Evolutionary conservation across 2,797 vertebrate genomes (phyloP).

Genomic region (Catharus ustulatus): DNA sequence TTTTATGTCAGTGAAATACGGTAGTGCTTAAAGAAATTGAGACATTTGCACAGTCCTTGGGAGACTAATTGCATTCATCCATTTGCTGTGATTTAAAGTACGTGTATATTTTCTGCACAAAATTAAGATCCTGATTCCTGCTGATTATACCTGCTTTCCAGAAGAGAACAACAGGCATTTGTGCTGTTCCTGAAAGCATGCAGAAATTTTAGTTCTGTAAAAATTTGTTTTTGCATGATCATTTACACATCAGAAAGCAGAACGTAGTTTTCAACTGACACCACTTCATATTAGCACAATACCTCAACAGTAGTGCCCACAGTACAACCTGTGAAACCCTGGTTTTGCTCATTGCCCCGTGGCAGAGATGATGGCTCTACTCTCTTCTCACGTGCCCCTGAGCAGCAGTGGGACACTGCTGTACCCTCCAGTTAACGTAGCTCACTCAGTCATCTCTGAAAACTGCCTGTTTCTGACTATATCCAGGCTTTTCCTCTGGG

Average conservation of each 20-base stretch:
- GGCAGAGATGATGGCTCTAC: accelerated
- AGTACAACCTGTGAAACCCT: not conserved
- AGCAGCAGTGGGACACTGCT: not conserved
- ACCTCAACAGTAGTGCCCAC: not conserved
- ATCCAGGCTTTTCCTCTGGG: not conserved
- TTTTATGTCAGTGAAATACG: not conserved
- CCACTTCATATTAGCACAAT: too few relatives aligned
- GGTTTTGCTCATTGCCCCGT: accelerated
- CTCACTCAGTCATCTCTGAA: not conserved
- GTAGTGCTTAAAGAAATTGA: not conserved
- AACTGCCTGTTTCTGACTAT: accelerated
- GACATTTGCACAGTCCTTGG: not conserved
- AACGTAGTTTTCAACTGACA: not conserved
- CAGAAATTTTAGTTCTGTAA: not conserved
- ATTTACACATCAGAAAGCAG: not conserved
- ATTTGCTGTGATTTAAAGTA: not conserved
- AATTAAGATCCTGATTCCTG: not conserved
- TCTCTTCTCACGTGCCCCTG: accelerated
- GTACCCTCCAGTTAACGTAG: not conserved
- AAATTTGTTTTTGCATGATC: not conserved
- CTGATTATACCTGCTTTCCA: not conserved
- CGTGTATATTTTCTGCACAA: not conserved
- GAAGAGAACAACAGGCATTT: not conserved
- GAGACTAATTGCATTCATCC: not conserved
- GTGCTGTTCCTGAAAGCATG: not conserved